Base-by-base conservation (phyloP, 2,113 vertebrate species). In the Lepidothrix coronata region DNA sequence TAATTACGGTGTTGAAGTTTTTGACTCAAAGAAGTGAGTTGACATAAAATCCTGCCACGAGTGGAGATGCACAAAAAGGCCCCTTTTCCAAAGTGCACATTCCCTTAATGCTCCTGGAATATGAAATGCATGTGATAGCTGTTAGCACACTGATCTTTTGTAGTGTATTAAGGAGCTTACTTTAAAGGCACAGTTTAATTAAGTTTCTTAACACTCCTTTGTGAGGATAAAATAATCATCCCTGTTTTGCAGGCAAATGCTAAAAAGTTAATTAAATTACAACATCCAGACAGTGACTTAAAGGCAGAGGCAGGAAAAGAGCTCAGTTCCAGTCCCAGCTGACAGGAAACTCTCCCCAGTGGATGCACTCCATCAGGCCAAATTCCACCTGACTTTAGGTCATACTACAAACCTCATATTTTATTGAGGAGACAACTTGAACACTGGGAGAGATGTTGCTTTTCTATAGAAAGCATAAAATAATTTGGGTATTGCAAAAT, bases 141-240 rank as follows among this genome's bases (percentile, higher is more conserved):
- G 4, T 76, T 35, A 83, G 65, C 35, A 79, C 61, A 22, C 63
- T 67, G 11, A 75, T 58, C 85, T 95, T 93, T 61, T 81, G 65
- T 49, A 61, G 76, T 14, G 44, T 5, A 72, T 37, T 66, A 93
- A 89, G 91, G 61, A 48, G 92, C 63, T 28, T 2, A 68, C 88
- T 96, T 95, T 75, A 75, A 87, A 95, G 70, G 66, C 44, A 78
- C 20, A 12, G 28, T 44, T 88, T 92, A 96, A 95, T 94, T 96
- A 94, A 87, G 63, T 70, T 81, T 37, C 75, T 83, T 86, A 89
- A 79, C 48, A 11, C 48, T 86, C 83, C 66, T 89, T 86, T 88
- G 66, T 72, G 70, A 91, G 86, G 61, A 72, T 91, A 81, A 94
- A 97, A 93, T 31, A 91, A 89, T 75, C 91, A 84, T 46, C 61